Conservation (phyloP, 1,140 invertebrate species). For the Copidosoma floridanum region DNA sequence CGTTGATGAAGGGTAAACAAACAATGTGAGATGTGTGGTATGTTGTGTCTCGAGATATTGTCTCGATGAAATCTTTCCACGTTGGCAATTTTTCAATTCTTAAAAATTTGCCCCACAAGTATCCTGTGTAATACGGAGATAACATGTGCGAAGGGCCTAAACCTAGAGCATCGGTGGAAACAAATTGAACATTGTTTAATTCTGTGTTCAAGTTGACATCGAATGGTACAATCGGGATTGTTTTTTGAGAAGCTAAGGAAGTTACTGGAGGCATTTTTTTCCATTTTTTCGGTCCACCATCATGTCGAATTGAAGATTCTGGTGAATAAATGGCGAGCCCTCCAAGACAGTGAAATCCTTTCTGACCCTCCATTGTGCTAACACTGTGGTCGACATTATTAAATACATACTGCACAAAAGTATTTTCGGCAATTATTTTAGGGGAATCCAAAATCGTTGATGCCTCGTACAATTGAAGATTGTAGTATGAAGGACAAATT, state of each 20-base stretch:
- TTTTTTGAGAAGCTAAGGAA: neutral
- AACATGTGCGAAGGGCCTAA: neutral
- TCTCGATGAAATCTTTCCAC: slow-evolving; percentile 26
- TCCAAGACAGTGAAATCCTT: slow-evolving; percentile 26
- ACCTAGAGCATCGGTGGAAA: neutral
- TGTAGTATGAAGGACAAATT: slow-evolving; percentile 38
- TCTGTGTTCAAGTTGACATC: neutral
- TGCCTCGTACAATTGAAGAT: slow-evolving; percentile 44
- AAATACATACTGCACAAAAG: slow-evolving; percentile 41
- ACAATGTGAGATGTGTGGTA: slow-evolving; percentile 2
- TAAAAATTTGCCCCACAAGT: slow-evolving; percentile 4
- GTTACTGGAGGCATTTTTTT: slow-evolving; percentile 7
- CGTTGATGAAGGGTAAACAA: slow-evolving; percentile 30
- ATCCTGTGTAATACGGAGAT: neutral
- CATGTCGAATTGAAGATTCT: slow-evolving; percentile 33
- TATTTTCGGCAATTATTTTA: slow-evolving; percentile 26
- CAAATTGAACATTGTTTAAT: slow-evolving; percentile 4
- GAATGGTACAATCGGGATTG: neutral
- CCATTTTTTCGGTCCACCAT: slow-evolving; percentile 11
- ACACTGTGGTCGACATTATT: slow-evolving; percentile 46
- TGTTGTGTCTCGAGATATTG: neutral
- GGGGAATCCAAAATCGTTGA: slow-evolving; percentile 40
- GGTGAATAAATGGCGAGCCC: slow-evolving; percentile 30
- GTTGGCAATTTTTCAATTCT: neutral
- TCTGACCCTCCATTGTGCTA: slow-evolving; percentile 22